Conservation (phyloP, 2,113 vertebrate species). For the Orycteropus afer region DNA sequence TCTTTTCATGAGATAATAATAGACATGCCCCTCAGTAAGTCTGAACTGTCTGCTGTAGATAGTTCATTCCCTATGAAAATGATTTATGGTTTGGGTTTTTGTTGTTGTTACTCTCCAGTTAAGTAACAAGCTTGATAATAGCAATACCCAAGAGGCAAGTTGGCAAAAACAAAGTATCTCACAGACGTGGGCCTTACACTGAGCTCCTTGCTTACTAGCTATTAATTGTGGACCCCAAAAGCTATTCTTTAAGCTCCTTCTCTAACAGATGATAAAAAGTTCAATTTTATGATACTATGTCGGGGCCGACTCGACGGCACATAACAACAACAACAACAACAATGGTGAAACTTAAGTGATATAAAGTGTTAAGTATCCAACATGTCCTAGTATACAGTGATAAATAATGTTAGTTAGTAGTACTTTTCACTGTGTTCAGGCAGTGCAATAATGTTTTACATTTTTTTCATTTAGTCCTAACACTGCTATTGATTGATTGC, state of each 20-base stretch:
- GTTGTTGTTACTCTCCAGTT: not conserved
- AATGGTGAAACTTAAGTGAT: not conserved
- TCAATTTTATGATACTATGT: not conserved
- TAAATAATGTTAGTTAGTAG: not conserved
- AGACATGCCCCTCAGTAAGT: not conserved
- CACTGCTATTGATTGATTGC: not conserved
- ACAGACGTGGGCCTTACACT: not conserved
- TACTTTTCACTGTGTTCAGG: not conserved
- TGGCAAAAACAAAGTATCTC: not conserved
- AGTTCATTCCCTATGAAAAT: not conserved
- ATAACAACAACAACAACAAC: too few species aligned
- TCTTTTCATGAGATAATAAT: not conserved
- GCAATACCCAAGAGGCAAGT: not conserved
- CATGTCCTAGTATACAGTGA: not conserved
- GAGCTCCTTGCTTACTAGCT: not conserved
- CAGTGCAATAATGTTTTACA: not conserved
- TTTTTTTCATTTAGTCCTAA: not conserved
- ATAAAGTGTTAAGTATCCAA: not conserved
- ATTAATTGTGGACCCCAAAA: not conserved
- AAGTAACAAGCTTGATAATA: not conserved
- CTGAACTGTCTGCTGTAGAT: not conserved
- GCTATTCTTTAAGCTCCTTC: not conserved
- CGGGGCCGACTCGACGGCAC: too few species aligned
- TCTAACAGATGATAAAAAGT: not conserved
- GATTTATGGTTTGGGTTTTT: not conserved